Conservation (phyloP, 2,888 invertebrate species). For the Lampropteryx suffumata region DNA sequence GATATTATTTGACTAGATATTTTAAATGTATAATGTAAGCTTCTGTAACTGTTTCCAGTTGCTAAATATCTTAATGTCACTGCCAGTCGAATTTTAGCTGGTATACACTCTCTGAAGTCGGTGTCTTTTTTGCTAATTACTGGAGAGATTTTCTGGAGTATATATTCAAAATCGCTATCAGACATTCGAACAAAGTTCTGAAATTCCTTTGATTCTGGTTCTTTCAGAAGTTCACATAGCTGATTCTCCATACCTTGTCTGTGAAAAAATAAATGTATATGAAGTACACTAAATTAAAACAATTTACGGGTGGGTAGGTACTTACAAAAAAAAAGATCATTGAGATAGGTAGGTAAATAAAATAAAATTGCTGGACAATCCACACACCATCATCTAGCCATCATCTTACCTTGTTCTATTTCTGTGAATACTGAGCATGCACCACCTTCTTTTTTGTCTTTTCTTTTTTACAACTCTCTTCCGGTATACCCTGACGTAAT, state of each 20-base stretch:
- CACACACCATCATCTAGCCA: constrained; percentile 2
- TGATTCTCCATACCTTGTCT: constrained; percentile 7
- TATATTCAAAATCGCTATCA: constrained; percentile 10
- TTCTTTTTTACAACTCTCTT: constrained; percentile 17
- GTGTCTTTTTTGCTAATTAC: constrained; percentile 5
- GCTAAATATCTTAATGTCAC: no score
- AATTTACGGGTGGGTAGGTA: constrained; percentile 1
- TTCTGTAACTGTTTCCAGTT: constrained; percentile 4
- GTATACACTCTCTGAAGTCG: constrained; percentile 10
- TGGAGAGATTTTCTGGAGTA: constrained; percentile 1
- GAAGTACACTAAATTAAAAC: constrained; percentile 3
- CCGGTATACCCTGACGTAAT: constrained; percentile 15
- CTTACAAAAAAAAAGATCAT: constrained; percentile 6
- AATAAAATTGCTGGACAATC: no score
- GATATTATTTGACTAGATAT: constrained; percentile 12
- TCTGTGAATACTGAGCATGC: constrained; percentile 13
- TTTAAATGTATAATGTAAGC: constrained; percentile 8
- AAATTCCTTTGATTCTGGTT: constrained; percentile 6
- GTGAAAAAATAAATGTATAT: constrained; percentile 4
- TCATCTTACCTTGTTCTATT: constrained; percentile 14
- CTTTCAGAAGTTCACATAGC: constrained; percentile 7
- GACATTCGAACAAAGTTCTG: constrained; percentile 14
- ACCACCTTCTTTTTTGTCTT: constrained; percentile 8
- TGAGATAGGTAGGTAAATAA: constrained; percentile 5
- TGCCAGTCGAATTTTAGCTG: constrained; percentile 10